Evolutionary conservation across 2,113 vertebrate genomes (phyloP), one percentile per base, ranked within the genome.

Genomic region (Oncorhynchus clarkii): DNA sequence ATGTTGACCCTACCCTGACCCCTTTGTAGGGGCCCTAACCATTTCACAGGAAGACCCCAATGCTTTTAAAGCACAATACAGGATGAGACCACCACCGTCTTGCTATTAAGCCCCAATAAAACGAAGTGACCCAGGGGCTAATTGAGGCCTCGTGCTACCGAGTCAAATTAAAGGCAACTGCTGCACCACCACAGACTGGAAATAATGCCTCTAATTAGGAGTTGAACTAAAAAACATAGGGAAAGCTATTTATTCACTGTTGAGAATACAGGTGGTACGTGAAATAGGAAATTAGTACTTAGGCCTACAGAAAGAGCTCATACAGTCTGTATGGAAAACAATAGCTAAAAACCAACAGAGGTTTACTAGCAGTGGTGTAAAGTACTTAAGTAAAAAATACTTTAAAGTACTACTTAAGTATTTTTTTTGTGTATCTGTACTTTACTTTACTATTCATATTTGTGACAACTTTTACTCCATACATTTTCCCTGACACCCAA

Each of bases 1-100:
- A 92, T 88, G 90, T 87, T 87, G 88, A 93, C 91, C 91, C 87
- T 69, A 64, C 66, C 68, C 79, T 81, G 91, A 92, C 92, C 91
- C 87, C 83, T 91, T 89, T 91, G 88, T 93, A 85, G 73, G 80
- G 84, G 79, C 86, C 86, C 82, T 75, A 73, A 87, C 88, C 85
- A 83, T 89, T 92, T 92, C 88, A 86, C 91, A 91, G 85, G 87
- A 86, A 88, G 82, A 91, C 83, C 82, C 87, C 78, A 92, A 88
- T 39, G 77, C 83, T 88, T 88, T 86, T 81, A 87, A 87, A 88
- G 88, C 84, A 85, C 86, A 84, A 88, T 87, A 77, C 88, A 88
- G 84, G 83, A 88, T 57, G 65, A 84, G 84, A 87, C 83, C 57
- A 81, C 81, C n/a, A 76, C 82, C 73, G 80, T 86, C 79, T 83